Conservation (phyloP, 2,113 vertebrate species). For the Anser cygnoides region DNA sequence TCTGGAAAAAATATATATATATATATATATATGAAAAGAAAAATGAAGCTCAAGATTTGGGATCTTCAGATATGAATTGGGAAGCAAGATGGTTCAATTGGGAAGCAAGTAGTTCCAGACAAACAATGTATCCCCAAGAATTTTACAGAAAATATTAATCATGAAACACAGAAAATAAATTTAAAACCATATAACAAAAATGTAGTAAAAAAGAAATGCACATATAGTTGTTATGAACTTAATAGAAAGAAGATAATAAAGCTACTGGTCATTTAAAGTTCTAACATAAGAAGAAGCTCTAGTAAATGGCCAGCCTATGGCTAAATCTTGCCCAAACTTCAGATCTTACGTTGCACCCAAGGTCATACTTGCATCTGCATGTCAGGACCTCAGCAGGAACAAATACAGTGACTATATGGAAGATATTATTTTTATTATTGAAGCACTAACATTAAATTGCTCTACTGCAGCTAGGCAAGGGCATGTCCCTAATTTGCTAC, state of each 20-base stretch:
- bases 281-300: background rate
- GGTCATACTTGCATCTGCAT: background rate
- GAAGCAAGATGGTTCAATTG: background rate
- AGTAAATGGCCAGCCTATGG: background rate
- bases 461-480: background rate
- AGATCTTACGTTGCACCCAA: accelerated
- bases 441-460: background rate
- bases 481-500: background rate
- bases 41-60: background rate
- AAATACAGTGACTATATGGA: background rate
- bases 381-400: background rate
- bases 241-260: background rate
- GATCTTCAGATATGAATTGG: background rate
- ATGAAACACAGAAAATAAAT: background rate
- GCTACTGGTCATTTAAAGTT: background rate
- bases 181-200: background rate
- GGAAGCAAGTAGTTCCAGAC: background rate
- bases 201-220: background rate
- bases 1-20: background rate
- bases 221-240: background rate
- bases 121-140: background rate
- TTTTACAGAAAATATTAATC: background rate
- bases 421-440: background rate
- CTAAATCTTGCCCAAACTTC: background rate
- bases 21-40: background rate